Evolutionary conservation across 2,113 vertebrate species (phyloP).

Genomic region (Eleginops maclovinus): DNA sequence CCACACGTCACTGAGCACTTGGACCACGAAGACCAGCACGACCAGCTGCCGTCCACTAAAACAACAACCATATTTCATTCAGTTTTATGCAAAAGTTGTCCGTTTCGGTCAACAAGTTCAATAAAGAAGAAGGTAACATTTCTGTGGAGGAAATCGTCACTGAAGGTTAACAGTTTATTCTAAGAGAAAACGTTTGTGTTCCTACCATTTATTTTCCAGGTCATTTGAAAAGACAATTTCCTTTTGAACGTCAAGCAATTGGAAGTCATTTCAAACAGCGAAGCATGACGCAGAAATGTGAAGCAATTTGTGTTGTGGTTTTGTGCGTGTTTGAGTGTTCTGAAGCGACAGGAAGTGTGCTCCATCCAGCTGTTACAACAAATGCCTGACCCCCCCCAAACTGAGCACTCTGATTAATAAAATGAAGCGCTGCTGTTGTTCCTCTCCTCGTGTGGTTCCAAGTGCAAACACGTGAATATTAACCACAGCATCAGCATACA

Average conservation of each 20-base stretch:
- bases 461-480: constrained; percentile 33
- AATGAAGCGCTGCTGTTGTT: constrained; percentile 62
- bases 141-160: not conserved
- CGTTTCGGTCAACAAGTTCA: too few species aligned
- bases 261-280: constrained; percentile 50
- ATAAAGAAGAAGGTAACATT: too few species aligned
- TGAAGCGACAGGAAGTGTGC: constrained; percentile 32
- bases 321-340: constrained; percentile 13
- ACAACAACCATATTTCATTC: not conserved
- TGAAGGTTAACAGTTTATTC: constrained; percentile 6
- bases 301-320: constrained; percentile 16
- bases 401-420: constrained; percentile 71
- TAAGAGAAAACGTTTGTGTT: constrained; percentile 7
- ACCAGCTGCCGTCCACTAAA: constrained; percentile 96
- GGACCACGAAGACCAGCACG: constrained; percentile 97
- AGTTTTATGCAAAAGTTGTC: too few species aligned
- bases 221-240: constrained; percentile 59
- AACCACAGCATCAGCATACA: constrained; percentile 2
- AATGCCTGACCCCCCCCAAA: constrained; percentile 25
- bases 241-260: constrained; percentile 29
- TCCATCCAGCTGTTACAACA: constrained; percentile 47
- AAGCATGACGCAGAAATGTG: constrained; percentile 27
- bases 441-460: constrained; percentile 32
- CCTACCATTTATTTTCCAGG: constrained; percentile 24
- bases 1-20: constrained; percentile 96